Conservation (phyloP, 2,113 vertebrate species). For the Phrynocephalus versicolor region DNA sequence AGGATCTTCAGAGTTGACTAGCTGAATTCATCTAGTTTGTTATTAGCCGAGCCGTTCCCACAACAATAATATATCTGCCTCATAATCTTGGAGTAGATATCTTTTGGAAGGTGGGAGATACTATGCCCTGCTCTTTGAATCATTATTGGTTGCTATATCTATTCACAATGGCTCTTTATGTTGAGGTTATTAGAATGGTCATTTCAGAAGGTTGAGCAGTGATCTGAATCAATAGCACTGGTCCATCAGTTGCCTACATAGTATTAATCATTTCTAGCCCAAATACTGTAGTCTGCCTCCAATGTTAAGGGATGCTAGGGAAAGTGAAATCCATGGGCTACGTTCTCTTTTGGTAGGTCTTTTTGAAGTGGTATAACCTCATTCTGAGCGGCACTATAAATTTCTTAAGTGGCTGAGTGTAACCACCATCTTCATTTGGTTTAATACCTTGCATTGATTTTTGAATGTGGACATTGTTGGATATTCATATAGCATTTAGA, state of each 20-base stretch:
- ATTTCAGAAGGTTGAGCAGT: not conserved
- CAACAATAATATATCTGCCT: not conserved
- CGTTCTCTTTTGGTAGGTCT: not conserved
- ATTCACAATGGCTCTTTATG: too few species aligned
- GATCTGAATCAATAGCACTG: not conserved
- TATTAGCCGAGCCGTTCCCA: not conserved
- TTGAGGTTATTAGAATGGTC: not conserved
- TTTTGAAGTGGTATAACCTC: not conserved
- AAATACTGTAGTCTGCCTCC: not conserved
- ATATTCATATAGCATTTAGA: not conserved
- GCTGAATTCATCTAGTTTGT: not conserved
- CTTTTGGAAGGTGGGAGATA: too few species aligned
- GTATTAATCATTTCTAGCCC: too few species aligned
- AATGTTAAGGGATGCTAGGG: not conserved
- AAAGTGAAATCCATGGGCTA: not conserved
- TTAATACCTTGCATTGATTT: not conserved
- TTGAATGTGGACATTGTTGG: not conserved
- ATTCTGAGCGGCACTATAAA: not conserved
- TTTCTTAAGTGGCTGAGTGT: not conserved
- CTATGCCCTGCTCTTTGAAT: too few species aligned
- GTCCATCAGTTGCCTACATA: not conserved
- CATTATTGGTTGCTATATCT: too few species aligned
- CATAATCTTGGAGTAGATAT: too few species aligned
- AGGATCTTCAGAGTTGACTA: not conserved
- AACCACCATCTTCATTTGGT: not conserved